Base-by-base conservation (phyloP, 2,888 invertebrate species). In the Cyrtodaria siliqua region DNA sequence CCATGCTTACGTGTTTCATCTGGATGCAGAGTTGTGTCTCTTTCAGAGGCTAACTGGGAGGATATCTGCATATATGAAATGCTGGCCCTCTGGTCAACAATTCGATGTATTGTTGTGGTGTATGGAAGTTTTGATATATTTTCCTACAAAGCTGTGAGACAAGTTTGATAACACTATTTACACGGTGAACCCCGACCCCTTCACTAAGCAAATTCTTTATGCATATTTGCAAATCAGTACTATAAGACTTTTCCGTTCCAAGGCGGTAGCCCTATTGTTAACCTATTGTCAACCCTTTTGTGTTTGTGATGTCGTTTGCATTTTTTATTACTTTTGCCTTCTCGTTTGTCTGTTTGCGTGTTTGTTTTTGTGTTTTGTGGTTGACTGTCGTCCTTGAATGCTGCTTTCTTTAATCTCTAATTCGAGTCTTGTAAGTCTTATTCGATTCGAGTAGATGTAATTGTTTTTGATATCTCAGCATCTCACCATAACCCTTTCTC, bases 141-240 rank as follows among this genome's bases (percentile, higher is more conserved):
- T 42, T 59, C 3, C 59, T 20, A 59, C 59, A 59, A 23, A 59
- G 24, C 12, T 18, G 14, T 40, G 44, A 38, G 14, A 12, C 59
- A 59, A 40, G 42, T 23, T 12, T 59, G 20, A 42, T 40, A 16
- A 59, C 44, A 23, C 42, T 59, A 42, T n/a, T 42, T 1, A 59
- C 59, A 42, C 42, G 59, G 23, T 42, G 59, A 14, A 42, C 59
- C n/a, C 59, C 59, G 20, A 42, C 59, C 38, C 44, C 59, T 16
- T 59, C 44, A 53, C 6, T 14, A 18, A 57, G 23, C 12, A 57
- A 18, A 57, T 57, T 57, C 57, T n/a, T 33, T 9, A 57, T 20
- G 38, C 57, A 38, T n/a, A 18, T 3, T 20, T 4, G 8, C 38
- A 20, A 14, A 8, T 12, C 23, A 14, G 33, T 57, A 38, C 8